These are phyloP conservation scores for Sclerodermus sp. DNA, from an alignment of 2,888 invertebrate species.

Conservation along the genomic window DNA sequence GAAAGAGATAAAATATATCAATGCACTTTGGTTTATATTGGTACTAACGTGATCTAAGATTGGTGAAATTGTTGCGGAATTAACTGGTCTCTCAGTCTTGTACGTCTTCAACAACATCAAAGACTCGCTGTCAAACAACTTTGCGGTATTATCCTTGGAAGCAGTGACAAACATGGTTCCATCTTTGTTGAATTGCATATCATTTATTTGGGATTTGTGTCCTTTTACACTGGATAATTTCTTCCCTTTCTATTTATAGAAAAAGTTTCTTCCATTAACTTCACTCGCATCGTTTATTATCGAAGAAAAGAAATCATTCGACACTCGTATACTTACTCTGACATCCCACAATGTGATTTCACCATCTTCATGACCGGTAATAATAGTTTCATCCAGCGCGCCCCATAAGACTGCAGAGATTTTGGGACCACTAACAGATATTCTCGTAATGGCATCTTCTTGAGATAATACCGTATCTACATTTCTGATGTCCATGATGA, in stretches of 20 bases:
- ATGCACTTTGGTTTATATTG: neutral
- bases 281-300: too few relatives aligned
- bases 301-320: too few relatives aligned
- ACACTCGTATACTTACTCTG: constrained; percentile 64
- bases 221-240: constrained; percentile 77
- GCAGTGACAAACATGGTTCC: constrained; percentile 96
- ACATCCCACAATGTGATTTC: constrained; percentile 92
- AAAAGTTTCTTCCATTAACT: neutral
- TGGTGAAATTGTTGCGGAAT: constrained; percentile 97
- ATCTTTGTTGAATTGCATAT: constrained; percentile 93
- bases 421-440: constrained; percentile 79
- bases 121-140: constrained; percentile 87
- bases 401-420: constrained; percentile 95
- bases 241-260: constrained; percentile 72
- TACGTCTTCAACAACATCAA: constrained; percentile 90
- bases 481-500: constrained; percentile 80
- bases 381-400: constrained; percentile 84
- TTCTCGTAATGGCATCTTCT: constrained; percentile 75
- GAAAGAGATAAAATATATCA: too few relatives aligned
- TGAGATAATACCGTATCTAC: constrained; percentile 71
- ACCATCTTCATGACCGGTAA: constrained; percentile 94
- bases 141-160: constrained; percentile 94
- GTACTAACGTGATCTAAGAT: constrained; percentile 83
- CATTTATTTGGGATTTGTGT: constrained; percentile 87
- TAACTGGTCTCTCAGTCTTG: constrained; percentile 96